phyloP scores from a whole-genome alignment of 2,888 invertebrate species.

The Orchesellides sinensis region DNA sequence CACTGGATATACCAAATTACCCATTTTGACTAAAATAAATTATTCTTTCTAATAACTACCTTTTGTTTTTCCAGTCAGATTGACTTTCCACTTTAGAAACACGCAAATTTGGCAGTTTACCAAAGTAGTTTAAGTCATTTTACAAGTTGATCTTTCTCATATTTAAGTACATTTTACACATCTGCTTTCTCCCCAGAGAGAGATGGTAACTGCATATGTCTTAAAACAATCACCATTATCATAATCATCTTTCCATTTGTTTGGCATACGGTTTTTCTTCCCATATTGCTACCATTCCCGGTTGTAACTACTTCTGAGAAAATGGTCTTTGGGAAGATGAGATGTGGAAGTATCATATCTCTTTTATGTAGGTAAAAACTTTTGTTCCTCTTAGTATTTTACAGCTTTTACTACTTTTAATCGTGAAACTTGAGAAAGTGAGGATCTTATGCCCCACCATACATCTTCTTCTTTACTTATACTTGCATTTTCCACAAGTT shows the following conservation, averaged over 20 bases:
- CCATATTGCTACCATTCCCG: no score
- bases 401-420: conserved; percentile 55
- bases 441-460: neutral
- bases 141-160: neutral
- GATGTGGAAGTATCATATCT: conserved; percentile 5
- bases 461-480: neutral
- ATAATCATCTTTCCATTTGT: conserved; percentile 1
- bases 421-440: conserved; percentile 48
- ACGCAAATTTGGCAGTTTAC: neutral
- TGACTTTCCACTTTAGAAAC: neutral
- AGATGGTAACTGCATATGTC: no score
- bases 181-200: no score
- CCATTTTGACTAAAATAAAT: no score
- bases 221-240: neutral
- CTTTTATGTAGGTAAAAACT: conserved; percentile 4
- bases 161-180: neutral
- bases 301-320: no score
- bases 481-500: neutral
- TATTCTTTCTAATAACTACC: no score
- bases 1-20: no score
- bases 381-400: conserved; percentile 28
- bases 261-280: no score
- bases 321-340: neutral
- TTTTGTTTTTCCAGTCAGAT: neutral
- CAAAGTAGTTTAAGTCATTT: neutral